Evolutionary conservation across 2,888 invertebrate genomes (phyloP), one percentile per base, ranked within the genome.

Genomic region (Lissonota sp.): DNA sequence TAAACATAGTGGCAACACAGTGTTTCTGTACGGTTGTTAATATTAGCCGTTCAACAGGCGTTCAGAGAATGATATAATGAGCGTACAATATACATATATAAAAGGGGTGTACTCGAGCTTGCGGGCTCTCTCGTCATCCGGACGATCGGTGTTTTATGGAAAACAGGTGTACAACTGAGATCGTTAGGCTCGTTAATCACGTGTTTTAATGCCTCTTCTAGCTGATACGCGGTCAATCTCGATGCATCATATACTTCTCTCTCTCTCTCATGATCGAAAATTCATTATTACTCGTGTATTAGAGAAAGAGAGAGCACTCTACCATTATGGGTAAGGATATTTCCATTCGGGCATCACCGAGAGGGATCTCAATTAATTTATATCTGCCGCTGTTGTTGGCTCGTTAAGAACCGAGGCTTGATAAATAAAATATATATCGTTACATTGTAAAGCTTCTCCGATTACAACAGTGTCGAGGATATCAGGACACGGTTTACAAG

Each of bases 161-260:
- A 81, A 81, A 73, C 77, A 81, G 77, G 77, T 81, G 81, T 78
- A 78, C 73, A 51, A 63, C 69, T 57, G 26, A 69, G 73, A 81
- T 81, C 81, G 81, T 81, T 81, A 81, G 70, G 64, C 69, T 74
- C 77, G 73, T 77, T 81, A 70, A 81, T 81, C 81, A 81, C 66
- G 60, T 49, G 26, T 26, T 26, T 26, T 3, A 57, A 80, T 77
- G 67, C 72, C 26, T 63, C 66, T 12, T 40, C n/a, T n/a, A 60
- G 57, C 64, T 44, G 53, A 72, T 71, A 55, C 39, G 70, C 63
- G 70, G 70, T 77, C 73, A 77, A 72, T 72, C 67, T 72, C 70
- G 70, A 46, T 57, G 64, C 55, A 64, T 79, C 49, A 14, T n/a
- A n/a, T 44, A 6, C 7, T 14, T 16, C 53, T 16, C 53, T 55